phyloP scores from a whole-genome alignment of 2,797 vertebrate genomes.

The Aselliscus stoliczkanus region DNA sequence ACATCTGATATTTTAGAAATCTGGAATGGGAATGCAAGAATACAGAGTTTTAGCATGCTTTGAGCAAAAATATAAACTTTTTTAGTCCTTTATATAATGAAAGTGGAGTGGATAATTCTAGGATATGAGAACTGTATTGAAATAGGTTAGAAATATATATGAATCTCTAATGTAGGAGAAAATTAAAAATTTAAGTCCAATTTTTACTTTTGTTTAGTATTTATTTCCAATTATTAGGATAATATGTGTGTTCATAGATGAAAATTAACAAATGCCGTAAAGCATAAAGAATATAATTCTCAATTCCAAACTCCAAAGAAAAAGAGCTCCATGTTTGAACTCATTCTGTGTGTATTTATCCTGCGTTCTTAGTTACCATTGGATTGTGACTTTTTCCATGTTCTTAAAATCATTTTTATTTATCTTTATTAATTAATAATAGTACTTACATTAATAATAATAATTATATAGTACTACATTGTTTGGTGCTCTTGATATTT shows the following conservation, averaged over 20 bases:
- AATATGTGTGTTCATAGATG: not conserved
- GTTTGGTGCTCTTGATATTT: not conserved
- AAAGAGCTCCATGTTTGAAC: not conserved
- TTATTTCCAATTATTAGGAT: conserved; percentile 14
- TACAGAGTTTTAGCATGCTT: not conserved
- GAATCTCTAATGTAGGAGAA: not conserved
- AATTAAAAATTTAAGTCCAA: not conserved
- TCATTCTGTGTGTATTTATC: not conserved
- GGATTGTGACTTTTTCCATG: not conserved
- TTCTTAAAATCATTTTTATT: not conserved
- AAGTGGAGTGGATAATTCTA: not conserved
- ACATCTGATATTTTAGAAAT: not conserved
- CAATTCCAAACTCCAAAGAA: not conserved
- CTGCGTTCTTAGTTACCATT: not conserved
- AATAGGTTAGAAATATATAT: not conserved
- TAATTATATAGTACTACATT: not conserved
- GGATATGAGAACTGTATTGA: not conserved
- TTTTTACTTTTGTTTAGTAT: not conserved
- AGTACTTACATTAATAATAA: too few species aligned
- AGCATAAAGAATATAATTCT: not conserved
- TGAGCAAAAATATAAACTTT: not conserved
- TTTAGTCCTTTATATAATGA: not conserved
- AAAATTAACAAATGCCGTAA: not conserved
- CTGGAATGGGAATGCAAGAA: not conserved
- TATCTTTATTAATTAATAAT: not conserved